A percentile compares a stretch with the other conserved stretches of the same genome.
phyloP scores from a whole-genome alignment of 2,797 vertebrate species.

The Heterohyrax brucei region DNA sequence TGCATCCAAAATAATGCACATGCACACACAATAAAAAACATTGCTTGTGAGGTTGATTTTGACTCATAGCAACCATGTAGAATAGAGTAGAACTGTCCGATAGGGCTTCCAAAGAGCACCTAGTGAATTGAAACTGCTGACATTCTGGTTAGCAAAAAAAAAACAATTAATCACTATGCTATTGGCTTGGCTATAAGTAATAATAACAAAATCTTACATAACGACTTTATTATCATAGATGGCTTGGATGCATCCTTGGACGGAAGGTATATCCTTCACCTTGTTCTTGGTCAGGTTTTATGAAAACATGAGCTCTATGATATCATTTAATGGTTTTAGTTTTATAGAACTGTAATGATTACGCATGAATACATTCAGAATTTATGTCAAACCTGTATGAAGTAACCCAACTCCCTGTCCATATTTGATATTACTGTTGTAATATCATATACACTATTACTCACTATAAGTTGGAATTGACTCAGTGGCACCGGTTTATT shows the following conservation, averaged over 20 bases:
- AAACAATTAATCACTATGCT: no score
- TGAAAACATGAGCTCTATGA: not conserved
- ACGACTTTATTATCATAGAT: not conserved
- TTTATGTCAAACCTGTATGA: not conserved
- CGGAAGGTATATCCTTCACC: not conserved
- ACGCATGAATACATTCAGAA: not conserved
- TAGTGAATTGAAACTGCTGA: no score
- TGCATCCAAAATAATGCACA: not conserved
- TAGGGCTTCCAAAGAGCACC: no score
- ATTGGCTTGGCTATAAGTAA: no score
- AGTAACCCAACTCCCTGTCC: not conserved
- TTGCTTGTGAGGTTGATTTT: no score
- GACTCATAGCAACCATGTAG: no score
- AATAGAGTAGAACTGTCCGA: no score
- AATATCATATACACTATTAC: no score
- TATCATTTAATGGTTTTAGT: not conserved
- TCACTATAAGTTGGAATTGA: no score
- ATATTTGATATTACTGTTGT: not conserved
- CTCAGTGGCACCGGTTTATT: no score
- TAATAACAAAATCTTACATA: not conserved
- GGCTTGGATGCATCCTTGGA: not conserved
- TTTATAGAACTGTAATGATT: not conserved
- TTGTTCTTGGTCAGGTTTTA: not conserved
- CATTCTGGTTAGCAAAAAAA: no score
- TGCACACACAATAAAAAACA: no score